A percentile compares a stretch with the other conserved stretches of the same genome.
These are phyloP conservation scores for Bellardia pandia DNA, from an alignment of 2,888 invertebrate species.

Conservation along the genomic window DNA sequence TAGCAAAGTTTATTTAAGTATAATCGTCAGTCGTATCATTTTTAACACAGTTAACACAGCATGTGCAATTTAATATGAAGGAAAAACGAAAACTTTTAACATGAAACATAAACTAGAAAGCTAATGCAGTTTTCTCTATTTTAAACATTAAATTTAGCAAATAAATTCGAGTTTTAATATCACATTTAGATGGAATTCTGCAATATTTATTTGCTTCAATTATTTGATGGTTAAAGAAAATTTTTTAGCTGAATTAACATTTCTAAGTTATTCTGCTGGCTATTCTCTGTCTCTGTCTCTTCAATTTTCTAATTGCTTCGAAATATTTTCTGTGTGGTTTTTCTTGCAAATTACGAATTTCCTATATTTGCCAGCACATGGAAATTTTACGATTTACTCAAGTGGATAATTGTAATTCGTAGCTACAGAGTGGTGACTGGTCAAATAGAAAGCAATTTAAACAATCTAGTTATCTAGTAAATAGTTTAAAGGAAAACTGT, in stretches of 20 bases:
- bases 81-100: not conserved
- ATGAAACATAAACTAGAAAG: too few relatives aligned
- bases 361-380: not conserved
- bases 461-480: not conserved
- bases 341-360: not conserved
- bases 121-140: not conserved
- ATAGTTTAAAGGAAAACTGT: not conserved
- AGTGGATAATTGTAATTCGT: slow-evolving; percentile 7
- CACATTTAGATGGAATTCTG: not conserved
- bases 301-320: not conserved
- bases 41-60: not conserved
- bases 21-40: not conserved
- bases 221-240: not conserved
- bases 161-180: slow-evolving; percentile 1
- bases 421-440: not conserved
- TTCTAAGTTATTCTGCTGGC: not conserved
- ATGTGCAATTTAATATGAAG: not conserved
- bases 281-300: not conserved
- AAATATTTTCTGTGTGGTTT: not conserved
- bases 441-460: not conserved
- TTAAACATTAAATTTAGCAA: too few relatives aligned
- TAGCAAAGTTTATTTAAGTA: not conserved
- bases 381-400: slow-evolving; percentile 6
- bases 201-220: not conserved
- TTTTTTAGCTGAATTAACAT: slow-evolving; percentile 4